These are phyloP conservation scores for Eurytoma adleriae DNA, from an alignment of 2,888 invertebrate genomes.

Conservation along the genomic window DNA sequence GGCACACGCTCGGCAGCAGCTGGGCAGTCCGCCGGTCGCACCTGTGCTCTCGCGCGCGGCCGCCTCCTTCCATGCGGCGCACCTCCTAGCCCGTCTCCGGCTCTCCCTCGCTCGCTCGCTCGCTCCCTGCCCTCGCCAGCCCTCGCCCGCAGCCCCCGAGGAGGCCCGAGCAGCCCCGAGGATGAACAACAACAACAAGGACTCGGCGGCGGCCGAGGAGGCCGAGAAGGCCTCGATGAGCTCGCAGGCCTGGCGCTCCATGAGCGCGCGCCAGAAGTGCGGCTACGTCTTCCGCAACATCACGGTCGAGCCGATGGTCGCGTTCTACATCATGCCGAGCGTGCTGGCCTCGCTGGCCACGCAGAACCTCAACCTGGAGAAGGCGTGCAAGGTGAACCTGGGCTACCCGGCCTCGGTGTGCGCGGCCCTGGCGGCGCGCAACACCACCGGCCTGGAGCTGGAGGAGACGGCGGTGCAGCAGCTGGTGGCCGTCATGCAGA, in stretches of 20 bases:
- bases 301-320: slow-evolving; percentile 86
- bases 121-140: slow-evolving; percentile 17
- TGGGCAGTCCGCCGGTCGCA: background rate
- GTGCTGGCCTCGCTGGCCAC: slow-evolving; percentile 85
- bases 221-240: slow-evolving; percentile 23
- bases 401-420: slow-evolving; percentile 85
- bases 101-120: slow-evolving; percentile 28
- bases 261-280: slow-evolving; percentile 79
- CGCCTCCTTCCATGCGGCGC: background rate
- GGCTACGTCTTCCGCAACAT: slow-evolving; percentile 81
- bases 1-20: slow-evolving; percentile 14
- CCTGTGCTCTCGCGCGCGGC: slow-evolving; percentile 3
- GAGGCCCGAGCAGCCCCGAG: background rate
- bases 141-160: slow-evolving; percentile 18
- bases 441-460: slow-evolving; percentile 81
- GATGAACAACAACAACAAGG: slow-evolving; percentile 32
- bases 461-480: slow-evolving; percentile 81
- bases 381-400: slow-evolving; percentile 90
- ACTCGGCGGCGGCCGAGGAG: slow-evolving; percentile 42
- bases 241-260: slow-evolving; percentile 74
- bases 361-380: slow-evolving; percentile 90
- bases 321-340: slow-evolving; percentile 83
- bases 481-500: slow-evolving; percentile 85
- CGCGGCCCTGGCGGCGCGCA: slow-evolving; percentile 85
- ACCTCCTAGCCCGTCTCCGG: background rate